Percentiles rank a stretch among this genome's conserved stretches.
These are phyloP conservation scores for Paracyclopina nana DNA, from an alignment of 1,140 invertebrate genomes.

Conservation along the genomic window DNA sequence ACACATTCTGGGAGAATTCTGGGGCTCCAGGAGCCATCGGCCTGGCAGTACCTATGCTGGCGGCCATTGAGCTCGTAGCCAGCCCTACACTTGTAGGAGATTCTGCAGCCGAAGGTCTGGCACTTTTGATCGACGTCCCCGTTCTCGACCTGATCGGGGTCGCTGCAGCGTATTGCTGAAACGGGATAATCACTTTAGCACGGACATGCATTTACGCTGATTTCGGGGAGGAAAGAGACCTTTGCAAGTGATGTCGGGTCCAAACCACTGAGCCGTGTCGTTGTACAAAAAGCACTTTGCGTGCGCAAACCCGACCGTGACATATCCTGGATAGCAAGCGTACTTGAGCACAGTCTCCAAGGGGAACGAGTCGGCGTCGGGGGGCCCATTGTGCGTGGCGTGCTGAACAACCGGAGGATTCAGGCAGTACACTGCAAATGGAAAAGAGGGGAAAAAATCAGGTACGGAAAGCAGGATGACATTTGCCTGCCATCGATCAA, in stretches of 20 bases:
- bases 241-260: slow-evolving; percentile 82
- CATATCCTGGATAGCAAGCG: slow-evolving; percentile 39
- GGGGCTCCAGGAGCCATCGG: slow-evolving; percentile 47
- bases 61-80: slow-evolving; percentile 76
- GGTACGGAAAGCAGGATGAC: neutral
- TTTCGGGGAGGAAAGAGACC: slow-evolving; percentile 56
- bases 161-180: slow-evolving; percentile 30
- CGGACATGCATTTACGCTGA: neutral
- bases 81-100: slow-evolving; percentile 75
- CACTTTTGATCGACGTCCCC: slow-evolving; percentile 77
- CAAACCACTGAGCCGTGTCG: slow-evolving; percentile 63
- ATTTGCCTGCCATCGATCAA: neutral
- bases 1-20: slow-evolving; percentile 70
- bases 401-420: slow-evolving; percentile 14
- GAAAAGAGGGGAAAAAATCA: neutral
- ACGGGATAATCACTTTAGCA: too few relatives aligned
- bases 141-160: slow-evolving; percentile 66
- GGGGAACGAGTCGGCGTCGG: slow-evolving; percentile 9
- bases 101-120: slow-evolving; percentile 71
- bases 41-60: slow-evolving; percentile 36
- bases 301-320: slow-evolving; percentile 53
- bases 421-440: slow-evolving; percentile 14
- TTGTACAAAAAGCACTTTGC: slow-evolving; percentile 81
- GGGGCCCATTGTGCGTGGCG: slow-evolving; percentile 14
- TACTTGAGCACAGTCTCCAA: slow-evolving; percentile 16